These are phyloP conservation scores for Eustalomyia histrio DNA, from an alignment of 2,888 invertebrate genomes.

Conservation along the genomic window DNA sequence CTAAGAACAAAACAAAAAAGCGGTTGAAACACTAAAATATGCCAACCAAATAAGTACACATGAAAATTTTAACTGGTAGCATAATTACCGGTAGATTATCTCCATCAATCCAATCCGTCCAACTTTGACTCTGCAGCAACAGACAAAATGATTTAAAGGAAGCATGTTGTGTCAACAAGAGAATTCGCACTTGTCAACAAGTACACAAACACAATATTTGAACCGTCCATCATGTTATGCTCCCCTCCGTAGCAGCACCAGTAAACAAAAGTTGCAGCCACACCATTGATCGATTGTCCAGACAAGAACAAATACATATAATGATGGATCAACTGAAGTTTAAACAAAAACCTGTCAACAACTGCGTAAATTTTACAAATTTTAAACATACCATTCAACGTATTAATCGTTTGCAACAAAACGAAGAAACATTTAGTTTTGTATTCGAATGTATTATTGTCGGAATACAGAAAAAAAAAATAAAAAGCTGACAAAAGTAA, in stretches of 20 bases:
- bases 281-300: constrained; percentile 21
- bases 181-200: constrained; percentile 71
- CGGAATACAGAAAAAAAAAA: background rate
- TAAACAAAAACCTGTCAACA: constrained; percentile 69
- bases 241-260: constrained; percentile 60
- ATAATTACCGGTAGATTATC: constrained; percentile 65
- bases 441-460: constrained; percentile 17
- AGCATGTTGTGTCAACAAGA: constrained; percentile 71
- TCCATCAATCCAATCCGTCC: constrained; percentile 50
- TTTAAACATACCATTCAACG: constrained; percentile 69
- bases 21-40: constrained; percentile 57
- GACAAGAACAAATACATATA: constrained; percentile 14
- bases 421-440: constrained; percentile 37
- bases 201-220: constrained; percentile 61
- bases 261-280: background rate
- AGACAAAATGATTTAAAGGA: constrained; percentile 64
- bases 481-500: background rate
- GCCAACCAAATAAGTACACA: constrained; percentile 62
- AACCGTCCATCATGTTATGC: constrained; percentile 55
- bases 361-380: constrained; percentile 75
- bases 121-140: constrained; percentile 10
- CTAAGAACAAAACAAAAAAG: constrained; percentile 31
- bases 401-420: constrained; percentile 56
- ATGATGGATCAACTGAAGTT: constrained; percentile 66
- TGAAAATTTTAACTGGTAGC: constrained; percentile 61